Conservation (phyloP, 2,888 invertebrate genomes). For the Drosophila subquinaria region DNA sequence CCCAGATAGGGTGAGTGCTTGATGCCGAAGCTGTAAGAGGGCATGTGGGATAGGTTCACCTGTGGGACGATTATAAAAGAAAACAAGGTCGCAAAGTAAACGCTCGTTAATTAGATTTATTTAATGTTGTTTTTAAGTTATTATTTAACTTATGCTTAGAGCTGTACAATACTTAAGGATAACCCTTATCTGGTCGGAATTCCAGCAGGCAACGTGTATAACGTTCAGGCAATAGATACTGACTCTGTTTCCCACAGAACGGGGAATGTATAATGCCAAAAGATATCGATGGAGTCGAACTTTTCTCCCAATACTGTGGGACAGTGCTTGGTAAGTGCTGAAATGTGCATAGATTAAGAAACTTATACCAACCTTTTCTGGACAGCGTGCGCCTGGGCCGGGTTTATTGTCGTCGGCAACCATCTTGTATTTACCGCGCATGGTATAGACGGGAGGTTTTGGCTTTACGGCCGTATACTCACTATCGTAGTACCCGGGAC, state of each 20-base stretch:
- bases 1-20: conserved; percentile 93
- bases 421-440: conserved; percentile 93
- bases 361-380: conserved; percentile 90
- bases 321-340: conserved; percentile 9
- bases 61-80: conserved; percentile 68
- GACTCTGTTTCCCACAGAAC: conserved; percentile 86
- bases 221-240: conserved; percentile 62
- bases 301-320: conserved; percentile 75
- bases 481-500: conserved; percentile 92
- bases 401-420: conserved; percentile 91
- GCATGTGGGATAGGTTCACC: conserved; percentile 88
- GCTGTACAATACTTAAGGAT: conserved; percentile 11
- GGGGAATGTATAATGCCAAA: conserved; percentile 94
- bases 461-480: conserved; percentile 87
- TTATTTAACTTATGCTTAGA: not conserved
- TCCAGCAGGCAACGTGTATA: conserved; percentile 36
- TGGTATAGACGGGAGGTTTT: conserved; percentile 93
- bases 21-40: conserved; percentile 93
- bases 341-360: not conserved
- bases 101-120: not conserved
- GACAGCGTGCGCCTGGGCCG: conserved; percentile 97
- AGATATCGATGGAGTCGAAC: conserved; percentile 88
- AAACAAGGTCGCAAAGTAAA: not conserved
- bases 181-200: conserved; percentile 44
- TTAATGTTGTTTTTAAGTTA: conserved; percentile 11